Percentiles rank a stretch among this genome's conserved stretches.
Conservation (phyloP, 2,888 invertebrate species). For the Scelioninae gen. 1 region DNA sequence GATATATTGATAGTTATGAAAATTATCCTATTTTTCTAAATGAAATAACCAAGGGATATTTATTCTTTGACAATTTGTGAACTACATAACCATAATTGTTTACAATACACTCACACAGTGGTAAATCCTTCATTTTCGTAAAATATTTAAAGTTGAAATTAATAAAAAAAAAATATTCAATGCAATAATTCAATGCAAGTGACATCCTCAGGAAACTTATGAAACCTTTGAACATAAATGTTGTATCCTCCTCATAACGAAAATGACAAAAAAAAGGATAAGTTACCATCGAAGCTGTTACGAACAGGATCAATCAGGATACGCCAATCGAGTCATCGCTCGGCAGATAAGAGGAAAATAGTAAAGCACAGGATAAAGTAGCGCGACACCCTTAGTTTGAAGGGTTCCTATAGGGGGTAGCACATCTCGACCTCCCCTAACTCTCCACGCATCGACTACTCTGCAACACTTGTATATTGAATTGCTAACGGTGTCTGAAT, state of each 20-base stretch:
- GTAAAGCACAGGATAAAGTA: slow-evolving; percentile 47
- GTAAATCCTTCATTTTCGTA: too few relatives aligned
- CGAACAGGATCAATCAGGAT: slow-evolving; percentile 9
- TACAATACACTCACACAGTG: too few relatives aligned
- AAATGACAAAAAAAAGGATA: slow-evolving; percentile 25
- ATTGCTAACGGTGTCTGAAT: slow-evolving; percentile 60
- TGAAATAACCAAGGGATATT: too few relatives aligned
- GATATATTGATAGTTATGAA: too few relatives aligned
- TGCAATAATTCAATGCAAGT: slow-evolving; percentile 13
- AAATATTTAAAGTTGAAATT: too few relatives aligned
- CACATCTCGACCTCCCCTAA: slow-evolving; percentile 76
- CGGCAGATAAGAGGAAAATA: slow-evolving; percentile 45
- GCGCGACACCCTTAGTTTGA: slow-evolving; percentile 74
- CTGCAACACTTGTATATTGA: slow-evolving; percentile 71
- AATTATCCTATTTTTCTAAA: too few relatives aligned
- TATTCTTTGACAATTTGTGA: too few relatives aligned
- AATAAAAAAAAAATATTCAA: not conserved
- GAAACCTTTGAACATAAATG: not conserved
- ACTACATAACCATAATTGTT: too few relatives aligned
- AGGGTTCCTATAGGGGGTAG: slow-evolving; percentile 79
- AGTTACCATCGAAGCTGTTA: slow-evolving; percentile 49
- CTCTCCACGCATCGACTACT: slow-evolving; percentile 68
- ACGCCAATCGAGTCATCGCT: slow-evolving; percentile 22
- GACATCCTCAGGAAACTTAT: slow-evolving; percentile 25
- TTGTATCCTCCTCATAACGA: not conserved